Conservation (phyloP, 2,113 vertebrate species). For the Rhadina sibilatrix region DNA sequence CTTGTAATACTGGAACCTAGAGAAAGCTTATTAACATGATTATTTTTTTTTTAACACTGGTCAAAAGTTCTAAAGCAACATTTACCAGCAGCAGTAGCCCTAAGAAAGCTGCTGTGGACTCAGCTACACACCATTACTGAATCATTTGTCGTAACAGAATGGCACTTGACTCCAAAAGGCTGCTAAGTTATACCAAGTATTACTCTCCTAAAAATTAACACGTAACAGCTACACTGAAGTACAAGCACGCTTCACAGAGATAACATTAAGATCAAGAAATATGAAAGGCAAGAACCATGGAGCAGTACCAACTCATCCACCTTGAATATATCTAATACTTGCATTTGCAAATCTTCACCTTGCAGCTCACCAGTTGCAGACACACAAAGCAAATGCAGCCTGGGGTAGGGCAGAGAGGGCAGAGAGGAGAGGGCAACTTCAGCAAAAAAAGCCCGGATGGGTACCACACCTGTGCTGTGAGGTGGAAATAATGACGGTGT, state of each 20-base stretch:
- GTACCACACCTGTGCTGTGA: conserved; percentile 1
- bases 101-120: not conserved
- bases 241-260: not conserved
- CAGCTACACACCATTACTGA: not conserved
- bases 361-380: not conserved
- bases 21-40: not conserved
- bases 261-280: not conserved
- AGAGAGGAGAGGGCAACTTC: not conserved
- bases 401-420: not conserved
- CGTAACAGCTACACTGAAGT: not conserved
- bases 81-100: not conserved
- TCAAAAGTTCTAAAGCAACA: not conserved
- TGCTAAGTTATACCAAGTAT: not conserved
- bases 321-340: not conserved
- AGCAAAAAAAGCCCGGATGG: not conserved
- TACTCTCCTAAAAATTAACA: not conserved
- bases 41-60: not conserved
- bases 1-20: not conserved
- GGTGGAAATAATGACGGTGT: not conserved
- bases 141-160: not conserved
- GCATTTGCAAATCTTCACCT: not conserved
- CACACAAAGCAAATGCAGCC: not conserved
- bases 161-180: not conserved
- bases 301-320: not conserved
- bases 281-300: not conserved